A percentile compares a stretch with the other conserved stretches of the same genome.
Conservation (phyloP, 1,140 invertebrate species). For the Ericerus pela region DNA sequence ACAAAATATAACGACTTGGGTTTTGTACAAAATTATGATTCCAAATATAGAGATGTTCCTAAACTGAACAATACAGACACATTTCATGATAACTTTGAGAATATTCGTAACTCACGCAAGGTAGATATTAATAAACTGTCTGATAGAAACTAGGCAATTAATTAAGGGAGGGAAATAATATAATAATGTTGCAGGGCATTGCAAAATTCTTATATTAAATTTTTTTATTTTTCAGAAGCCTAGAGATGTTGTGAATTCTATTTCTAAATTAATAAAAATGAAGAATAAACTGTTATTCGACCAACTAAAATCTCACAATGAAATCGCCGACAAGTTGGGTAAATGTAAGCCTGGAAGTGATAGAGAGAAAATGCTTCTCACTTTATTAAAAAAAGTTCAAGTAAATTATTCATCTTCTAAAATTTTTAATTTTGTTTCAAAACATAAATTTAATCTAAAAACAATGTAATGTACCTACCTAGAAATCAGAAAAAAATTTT, state of each 20-base stretch:
- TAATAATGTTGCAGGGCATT: neutral
- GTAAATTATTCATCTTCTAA: neutral
- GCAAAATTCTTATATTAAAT: neutral
- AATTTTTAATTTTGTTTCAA: neutral
- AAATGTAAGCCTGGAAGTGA: neutral
- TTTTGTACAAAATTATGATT: neutral
- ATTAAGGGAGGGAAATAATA: neutral
- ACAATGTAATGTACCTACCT: neutral
- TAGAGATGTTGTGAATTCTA: neutral
- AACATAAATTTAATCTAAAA: neutral
- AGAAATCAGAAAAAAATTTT: neutral
- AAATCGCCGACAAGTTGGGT: neutral
- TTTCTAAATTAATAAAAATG: neutral
- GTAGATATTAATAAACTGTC: neutral
- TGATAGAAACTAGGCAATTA: too few species aligned
- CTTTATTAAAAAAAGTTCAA: neutral
- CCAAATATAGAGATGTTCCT: neutral
- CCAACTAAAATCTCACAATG: neutral
- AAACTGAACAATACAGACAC: neutral
- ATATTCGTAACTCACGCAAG: neutral
- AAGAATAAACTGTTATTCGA: neutral
- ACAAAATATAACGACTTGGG: neutral
- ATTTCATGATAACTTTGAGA: neutral
- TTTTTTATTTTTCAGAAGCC: neutral
- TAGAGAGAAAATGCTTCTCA: neutral